A percentile compares a stretch with the other conserved stretches of the same genome.
phyloP scores from a whole-genome alignment of 1,140 invertebrate species.

The Tetramorium alpestre region DNA sequence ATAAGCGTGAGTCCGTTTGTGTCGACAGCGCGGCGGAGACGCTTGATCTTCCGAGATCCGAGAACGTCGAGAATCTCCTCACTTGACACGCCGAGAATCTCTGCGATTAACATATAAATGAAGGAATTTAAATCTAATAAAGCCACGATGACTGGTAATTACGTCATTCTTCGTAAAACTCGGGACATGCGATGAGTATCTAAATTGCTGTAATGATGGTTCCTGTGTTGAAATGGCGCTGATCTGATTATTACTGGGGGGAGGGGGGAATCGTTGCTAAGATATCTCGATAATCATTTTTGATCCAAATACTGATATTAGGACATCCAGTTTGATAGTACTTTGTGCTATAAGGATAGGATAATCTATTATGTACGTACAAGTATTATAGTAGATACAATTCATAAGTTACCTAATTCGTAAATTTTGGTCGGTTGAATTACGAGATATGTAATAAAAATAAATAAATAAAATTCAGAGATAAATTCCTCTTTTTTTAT shows the following conservation, averaged over 20 bases:
- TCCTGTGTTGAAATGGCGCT: not conserved
- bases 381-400: not conserved
- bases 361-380: not conserved
- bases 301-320: not conserved
- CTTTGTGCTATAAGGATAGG: not conserved
- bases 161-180: slow-evolving; percentile 28
- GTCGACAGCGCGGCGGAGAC: not conserved
- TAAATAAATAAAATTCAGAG: not conserved
- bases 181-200: slow-evolving; percentile 13
- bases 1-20: slow-evolving; percentile 4
- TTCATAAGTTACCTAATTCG: not conserved
- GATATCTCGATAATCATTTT: not conserved
- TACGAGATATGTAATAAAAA: not conserved
- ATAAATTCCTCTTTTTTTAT: not conserved
- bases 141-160: slow-evolving; percentile 8
- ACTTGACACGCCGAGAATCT: slow-evolving; percentile 26
- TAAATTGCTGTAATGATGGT: slow-evolving; percentile 33
- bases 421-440: not conserved
- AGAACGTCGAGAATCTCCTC: not conserved
- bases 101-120: slow-evolving; percentile 53
- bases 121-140: slow-evolving; percentile 54
- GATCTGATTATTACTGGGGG: not conserved
- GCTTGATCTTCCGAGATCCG: not conserved
- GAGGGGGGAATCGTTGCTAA: not conserved
- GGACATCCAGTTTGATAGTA: not conserved